These are phyloP conservation scores for Melitaea cinxia DNA, from an alignment of 1,140 invertebrate species.

Conservation along the genomic window DNA sequence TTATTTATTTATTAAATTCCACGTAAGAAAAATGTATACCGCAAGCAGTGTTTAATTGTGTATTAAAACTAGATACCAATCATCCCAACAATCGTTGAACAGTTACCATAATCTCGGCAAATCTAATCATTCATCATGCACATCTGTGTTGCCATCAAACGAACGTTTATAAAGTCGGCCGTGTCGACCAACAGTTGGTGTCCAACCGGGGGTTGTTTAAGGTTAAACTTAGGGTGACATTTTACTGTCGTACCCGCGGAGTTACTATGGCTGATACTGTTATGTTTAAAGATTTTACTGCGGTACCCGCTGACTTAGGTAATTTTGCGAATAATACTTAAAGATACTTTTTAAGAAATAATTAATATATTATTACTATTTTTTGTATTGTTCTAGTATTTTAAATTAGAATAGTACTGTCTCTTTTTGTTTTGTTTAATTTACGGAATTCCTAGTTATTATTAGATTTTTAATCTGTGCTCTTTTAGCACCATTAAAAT, in stretches of 20 bases:
- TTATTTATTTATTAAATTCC: no score
- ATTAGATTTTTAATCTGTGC: no score
- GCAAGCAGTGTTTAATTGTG: neutral
- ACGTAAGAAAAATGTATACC: neutral
- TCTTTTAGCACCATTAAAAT: no score
- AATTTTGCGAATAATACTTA: no score
- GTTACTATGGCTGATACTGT: neutral
- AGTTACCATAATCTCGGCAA: constrained; percentile 60
- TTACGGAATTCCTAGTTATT: no score
- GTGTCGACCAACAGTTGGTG: constrained; percentile 64
- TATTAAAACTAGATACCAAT: constrained; percentile 16
- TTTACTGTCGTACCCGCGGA: neutral
- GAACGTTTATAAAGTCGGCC: constrained; percentile 65
- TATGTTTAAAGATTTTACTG: neutral
- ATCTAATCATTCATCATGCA: constrained; percentile 71
- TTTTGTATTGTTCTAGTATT: no score
- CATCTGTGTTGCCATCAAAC: constrained; percentile 61
- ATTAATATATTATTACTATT: no score
- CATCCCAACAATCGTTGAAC: constrained; percentile 32
- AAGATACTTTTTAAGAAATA: no score
- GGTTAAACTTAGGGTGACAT: neutral
- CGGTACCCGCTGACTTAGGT: no score
- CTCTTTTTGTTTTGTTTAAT: no score
- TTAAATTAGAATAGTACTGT: no score
- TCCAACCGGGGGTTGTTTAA: constrained; percentile 32